phyloP scores from a whole-genome alignment of 2,888 invertebrate species.

The Bhutanitis thaidina region DNA sequence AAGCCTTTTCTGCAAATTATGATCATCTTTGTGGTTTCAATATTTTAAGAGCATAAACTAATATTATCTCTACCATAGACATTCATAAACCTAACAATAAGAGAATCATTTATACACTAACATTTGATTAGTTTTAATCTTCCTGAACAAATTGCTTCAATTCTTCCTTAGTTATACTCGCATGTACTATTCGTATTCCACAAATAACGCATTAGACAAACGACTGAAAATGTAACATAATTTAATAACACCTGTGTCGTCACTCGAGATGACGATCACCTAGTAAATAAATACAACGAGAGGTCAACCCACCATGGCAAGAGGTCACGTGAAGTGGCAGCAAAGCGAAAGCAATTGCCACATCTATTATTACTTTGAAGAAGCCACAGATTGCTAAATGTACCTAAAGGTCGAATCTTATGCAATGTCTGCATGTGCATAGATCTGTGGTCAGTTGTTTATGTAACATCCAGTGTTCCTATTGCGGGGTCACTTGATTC shows the following conservation, averaged over 20 bases:
- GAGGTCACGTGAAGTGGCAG: slow-evolving; percentile 9
- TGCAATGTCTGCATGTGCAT: slow-evolving; percentile 19
- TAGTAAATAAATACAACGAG: slow-evolving; percentile 11
- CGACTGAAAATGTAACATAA: slow-evolving; percentile 2
- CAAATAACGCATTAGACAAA: no score
- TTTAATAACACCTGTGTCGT: slow-evolving; percentile 7
- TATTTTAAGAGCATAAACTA: no score
- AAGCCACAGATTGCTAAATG: slow-evolving; percentile 14
- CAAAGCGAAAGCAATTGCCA: slow-evolving; percentile 21
- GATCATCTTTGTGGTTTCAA: no score
- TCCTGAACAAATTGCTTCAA: not conserved
- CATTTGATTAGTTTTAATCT: not conserved
- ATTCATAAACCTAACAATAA: no score
- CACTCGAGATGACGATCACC: not conserved
- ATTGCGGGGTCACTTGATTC: slow-evolving; percentile 6
- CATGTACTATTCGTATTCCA: not conserved
- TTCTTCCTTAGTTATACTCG: not conserved
- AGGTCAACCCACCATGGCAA: slow-evolving; percentile 13
- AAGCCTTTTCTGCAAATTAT: no score
- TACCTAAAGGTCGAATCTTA: slow-evolving; percentile 19
- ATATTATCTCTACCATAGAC: no score
- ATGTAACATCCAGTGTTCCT: slow-evolving; percentile 13
- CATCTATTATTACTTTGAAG: slow-evolving; percentile 19
- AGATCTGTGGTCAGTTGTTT: slow-evolving; percentile 13
- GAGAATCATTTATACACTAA: no score